Conservation (phyloP, 1,140 invertebrate species). For the Vollenhovia emeryi region DNA sequence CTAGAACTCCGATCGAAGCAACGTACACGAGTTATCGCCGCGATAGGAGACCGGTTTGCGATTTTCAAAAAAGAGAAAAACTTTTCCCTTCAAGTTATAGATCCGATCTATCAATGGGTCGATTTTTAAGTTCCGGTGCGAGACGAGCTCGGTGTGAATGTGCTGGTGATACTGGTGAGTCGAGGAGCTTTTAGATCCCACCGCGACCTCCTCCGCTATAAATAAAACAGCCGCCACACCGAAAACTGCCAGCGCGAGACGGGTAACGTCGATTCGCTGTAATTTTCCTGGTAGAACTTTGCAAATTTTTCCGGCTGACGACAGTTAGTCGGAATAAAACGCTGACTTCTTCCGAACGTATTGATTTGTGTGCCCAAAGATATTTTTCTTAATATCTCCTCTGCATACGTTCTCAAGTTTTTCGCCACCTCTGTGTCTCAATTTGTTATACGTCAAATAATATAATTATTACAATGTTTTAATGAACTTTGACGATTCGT, state of each 20-base stretch:
- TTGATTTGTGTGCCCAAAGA: conserved; percentile 44
- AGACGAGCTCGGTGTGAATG: conserved; percentile 58
- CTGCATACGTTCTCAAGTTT: not conserved
- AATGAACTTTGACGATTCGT: not conserved
- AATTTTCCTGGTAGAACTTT: too few species aligned
- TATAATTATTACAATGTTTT: not conserved
- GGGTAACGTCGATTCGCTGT: conserved; percentile 73
- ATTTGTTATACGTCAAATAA: not conserved
- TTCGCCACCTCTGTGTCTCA: not conserved
- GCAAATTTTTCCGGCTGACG: too few species aligned
- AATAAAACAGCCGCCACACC: conserved; percentile 81
- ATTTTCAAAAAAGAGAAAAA: not conserved
- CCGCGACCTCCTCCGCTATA: conserved; percentile 83
- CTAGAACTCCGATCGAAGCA: not conserved
- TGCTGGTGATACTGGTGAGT: conserved; percentile 68
- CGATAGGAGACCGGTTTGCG: not conserved
- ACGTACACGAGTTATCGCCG: not conserved
- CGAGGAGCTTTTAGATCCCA: conserved; percentile 81
- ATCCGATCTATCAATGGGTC: not conserved
- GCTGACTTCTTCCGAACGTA: not conserved
- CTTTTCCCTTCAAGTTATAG: not conserved
- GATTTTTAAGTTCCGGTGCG: conserved; percentile 55
- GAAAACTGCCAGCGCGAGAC: conserved; percentile 78
- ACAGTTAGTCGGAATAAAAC: conserved; percentile 9
- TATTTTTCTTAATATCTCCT: conserved; percentile 8